Conservation (phyloP, 2,797 vertebrate genomes). For the Microctenopoma steveboyesi region DNA sequence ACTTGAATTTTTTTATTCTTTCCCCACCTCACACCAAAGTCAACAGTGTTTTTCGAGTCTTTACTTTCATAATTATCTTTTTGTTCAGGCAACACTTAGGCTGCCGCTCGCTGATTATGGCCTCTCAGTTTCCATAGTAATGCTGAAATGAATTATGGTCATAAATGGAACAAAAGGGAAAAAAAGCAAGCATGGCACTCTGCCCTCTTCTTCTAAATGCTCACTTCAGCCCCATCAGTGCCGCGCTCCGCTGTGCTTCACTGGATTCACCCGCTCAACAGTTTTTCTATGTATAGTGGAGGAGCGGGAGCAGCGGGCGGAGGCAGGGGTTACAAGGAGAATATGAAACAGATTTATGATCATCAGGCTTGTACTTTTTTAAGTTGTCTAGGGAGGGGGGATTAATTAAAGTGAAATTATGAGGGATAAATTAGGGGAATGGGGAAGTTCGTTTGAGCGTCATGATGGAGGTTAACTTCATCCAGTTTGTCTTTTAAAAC, state of each 20-base stretch:
- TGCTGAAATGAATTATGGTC: conserved; percentile 57
- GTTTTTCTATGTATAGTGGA: conserved; percentile 10
- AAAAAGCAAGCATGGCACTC: conserved; percentile 34
- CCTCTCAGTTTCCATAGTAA: conserved; percentile 77
- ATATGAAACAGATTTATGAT: background rate
- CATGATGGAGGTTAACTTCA: background rate
- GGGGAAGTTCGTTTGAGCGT: background rate
- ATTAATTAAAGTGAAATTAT: conserved; percentile 1
- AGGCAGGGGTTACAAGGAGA: background rate
- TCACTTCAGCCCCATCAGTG: conserved; percentile 43
- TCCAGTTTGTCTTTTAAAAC: background rate
- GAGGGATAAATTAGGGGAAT: background rate
- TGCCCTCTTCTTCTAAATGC: conserved; percentile 41
- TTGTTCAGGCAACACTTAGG: conserved; percentile 63
- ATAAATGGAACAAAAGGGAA: conserved; percentile 57
- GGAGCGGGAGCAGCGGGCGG: background rate
- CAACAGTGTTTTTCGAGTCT: conserved; percentile 50
- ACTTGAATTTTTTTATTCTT: conserved; percentile 6
- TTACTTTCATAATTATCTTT: conserved; percentile 62
- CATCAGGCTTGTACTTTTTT: background rate
- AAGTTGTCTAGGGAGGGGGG: background rate
- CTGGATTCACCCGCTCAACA: conserved; percentile 20
- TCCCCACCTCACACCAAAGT: conserved; percentile 34
- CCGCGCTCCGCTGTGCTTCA: conserved; percentile 14
- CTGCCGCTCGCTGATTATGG: conserved; percentile 53